Evolutionary conservation across 2,113 vertebrate genomes (phyloP), one percentile per base, ranked within the genome.

Genomic region (Sclerurus mexicanus): DNA sequence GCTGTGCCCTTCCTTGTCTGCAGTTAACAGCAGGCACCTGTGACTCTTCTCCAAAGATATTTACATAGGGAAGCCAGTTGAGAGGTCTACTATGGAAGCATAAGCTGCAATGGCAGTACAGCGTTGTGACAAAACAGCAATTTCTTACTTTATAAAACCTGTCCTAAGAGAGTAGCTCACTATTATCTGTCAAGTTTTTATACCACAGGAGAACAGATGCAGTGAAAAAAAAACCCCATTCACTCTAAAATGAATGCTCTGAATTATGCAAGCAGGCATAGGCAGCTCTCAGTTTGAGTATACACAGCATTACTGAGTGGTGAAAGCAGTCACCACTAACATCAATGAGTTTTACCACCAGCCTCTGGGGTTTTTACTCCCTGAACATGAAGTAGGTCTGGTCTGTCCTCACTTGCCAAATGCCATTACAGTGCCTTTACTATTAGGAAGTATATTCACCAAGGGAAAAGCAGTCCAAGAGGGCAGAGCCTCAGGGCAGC

Each of bases 191-290:
- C 37, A 77, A 13, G 4, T 14, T 55, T 63, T 63, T n/a, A 1
- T 9, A 19, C 35, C 39, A 59, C 46, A 69, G 27, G 19, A 58
- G 50, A 92, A 77, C 6, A 86, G 28, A 66, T 3, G 7, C 23
- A 81, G 44, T 23, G 30, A 52, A 69, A 7, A 72, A 24, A 42
- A 7, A 24, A 14, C 21, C 24, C 8, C 6, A 0, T 35, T 55
- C 37, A 79, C 11, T 62, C 14, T 33, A n/a, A 69, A 68, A 28
- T 1, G 4, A 40, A 9, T 35, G 8, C 5, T 39, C 23, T 3
- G 0, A 77, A 67, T 19, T 14, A 12, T 0, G 0, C 20, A 49
- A 33, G 53, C n/a, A 75, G 33, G 5, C 17, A n/a, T 1, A 3
- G 12, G 28, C 19, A 55, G 30, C 53, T 73, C 53, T 2, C 21